Evolutionary conservation across 2,888 invertebrate species (phyloP), one percentile per base, ranked within the genome.

Genomic region (Caenorhabditis becei): DNA sequence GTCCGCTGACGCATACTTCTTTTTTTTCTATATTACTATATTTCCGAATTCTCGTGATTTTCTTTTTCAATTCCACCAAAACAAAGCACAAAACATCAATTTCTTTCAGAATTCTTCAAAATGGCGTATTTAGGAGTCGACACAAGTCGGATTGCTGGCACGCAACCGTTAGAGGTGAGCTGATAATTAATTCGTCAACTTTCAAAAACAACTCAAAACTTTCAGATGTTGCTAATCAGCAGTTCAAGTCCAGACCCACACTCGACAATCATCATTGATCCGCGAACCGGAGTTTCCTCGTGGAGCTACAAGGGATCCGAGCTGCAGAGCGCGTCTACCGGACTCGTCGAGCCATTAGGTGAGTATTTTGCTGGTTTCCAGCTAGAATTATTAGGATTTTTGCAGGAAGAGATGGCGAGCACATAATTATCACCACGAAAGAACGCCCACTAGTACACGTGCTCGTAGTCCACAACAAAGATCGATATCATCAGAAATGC

Each of bases 281-380:
- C 89, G 16, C 65, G 83, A 47, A 88, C 88, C 4, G 88, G 89
- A 10, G 83, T 86, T 18, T 75, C 84, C 8, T 49, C 83, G 10
- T 89, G 89, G 88, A 87, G 84, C 47, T 87, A 86, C 69, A 89
- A 88, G 66, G 89, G 89, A 51, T 80, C 83, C 16, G 89, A 89
- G 56, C 66, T 89, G 18, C 87, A 89, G 72, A 85, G 86, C 10
- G 87, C 83, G 7, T 77, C 77, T 3, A 70, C 84, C n/a, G 83
- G 85, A 11, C 54, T 65, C 11, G 85, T 84, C 1, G 83, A 78
- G 35, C 84, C 87, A n/a, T 65, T 88, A 1, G 89, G 88, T 86
- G 23, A 47, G 53, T 44, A 32, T 35, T 14, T 26, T 0, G 14
- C 41, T 41, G 32, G 23, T 23, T 53, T 7, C 11, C 2, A 8